phyloP scores from a whole-genome alignment of 2,888 invertebrate species.

The Eristalis arbustorum region DNA sequence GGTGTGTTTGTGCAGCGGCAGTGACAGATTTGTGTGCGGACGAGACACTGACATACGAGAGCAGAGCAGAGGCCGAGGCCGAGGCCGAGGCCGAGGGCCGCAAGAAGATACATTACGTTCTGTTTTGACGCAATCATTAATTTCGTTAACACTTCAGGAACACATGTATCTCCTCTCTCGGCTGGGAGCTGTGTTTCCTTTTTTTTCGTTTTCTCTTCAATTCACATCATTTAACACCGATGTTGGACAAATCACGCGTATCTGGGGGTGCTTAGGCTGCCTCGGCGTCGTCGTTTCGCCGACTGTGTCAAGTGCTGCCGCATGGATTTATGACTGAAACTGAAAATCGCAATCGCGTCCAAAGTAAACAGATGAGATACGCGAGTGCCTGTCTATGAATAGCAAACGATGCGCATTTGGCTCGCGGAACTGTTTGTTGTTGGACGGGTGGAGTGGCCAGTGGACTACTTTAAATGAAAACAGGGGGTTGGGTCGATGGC shows the following conservation, averaged over 20 bases:
- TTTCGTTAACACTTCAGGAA: constrained; percentile 59
- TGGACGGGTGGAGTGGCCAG: not conserved
- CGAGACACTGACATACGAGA: constrained; percentile 59
- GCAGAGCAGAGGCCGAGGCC: too few species aligned
- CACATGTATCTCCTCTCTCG: constrained; percentile 44
- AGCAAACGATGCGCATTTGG: constrained; percentile 1
- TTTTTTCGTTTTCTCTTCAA: constrained; percentile 13
- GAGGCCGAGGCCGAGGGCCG: too few species aligned
- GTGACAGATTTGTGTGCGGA: constrained; percentile 60
- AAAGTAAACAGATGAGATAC: constrained; percentile 29
- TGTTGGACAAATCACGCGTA: constrained; percentile 51
- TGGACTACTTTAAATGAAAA: constrained; percentile 1
- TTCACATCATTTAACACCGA: constrained; percentile 57
- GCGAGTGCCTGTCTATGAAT: constrained; percentile 4
- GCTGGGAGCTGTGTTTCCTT: not conserved
- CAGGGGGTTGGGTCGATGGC: not conserved
- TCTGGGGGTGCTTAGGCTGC: not conserved
- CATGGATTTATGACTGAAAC: constrained; percentile 41
- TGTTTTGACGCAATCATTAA: constrained; percentile 51
- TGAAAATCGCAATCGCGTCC: constrained; percentile 42
- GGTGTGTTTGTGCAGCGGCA: constrained; percentile 28
- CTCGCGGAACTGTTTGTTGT: not conserved
- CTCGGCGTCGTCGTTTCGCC: not conserved
- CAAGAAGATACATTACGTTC: constrained; percentile 21
- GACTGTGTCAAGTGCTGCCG: constrained; percentile 34